A percentile compares a stretch with the other conserved stretches of the same genome.
phyloP scores from a whole-genome alignment of 2,797 vertebrate species.

The Tauraco hartlaubi region DNA sequence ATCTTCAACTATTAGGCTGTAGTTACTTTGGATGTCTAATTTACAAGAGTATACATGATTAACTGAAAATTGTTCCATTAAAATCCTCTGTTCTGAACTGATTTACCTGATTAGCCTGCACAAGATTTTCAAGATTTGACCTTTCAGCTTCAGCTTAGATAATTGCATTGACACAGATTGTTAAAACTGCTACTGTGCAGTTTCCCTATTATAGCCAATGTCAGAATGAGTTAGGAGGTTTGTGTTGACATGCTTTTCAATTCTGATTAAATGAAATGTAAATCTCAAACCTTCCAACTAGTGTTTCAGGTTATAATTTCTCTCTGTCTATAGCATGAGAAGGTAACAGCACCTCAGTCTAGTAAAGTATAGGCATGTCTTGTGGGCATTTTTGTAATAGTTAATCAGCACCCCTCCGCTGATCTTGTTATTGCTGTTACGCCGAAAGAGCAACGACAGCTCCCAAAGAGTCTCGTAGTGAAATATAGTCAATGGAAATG shows the following conservation, averaged over 20 bases:
- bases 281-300: neutral
- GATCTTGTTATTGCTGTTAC: neutral
- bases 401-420: neutral
- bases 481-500: neutral
- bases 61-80: neutral
- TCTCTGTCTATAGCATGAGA: neutral
- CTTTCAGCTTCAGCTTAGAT: constrained; percentile 6
- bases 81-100: constrained; percentile 11
- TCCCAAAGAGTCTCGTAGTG: neutral
- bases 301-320: neutral
- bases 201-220: neutral
- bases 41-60: neutral
- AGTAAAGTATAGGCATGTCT: neutral
- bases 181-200: neutral
- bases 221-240: neutral
- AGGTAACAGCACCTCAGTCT: neutral
- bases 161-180: neutral
- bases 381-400: neutral
- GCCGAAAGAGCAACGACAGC: neutral
- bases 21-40: neutral
- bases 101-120: neutral
- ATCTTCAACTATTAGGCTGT: neutral
- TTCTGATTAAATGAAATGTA: neutral
- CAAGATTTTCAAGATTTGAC: neutral
- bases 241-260: neutral